Conservation (phyloP, 2,797 vertebrate species). For the Pteronotus mesoamericanus region DNA sequence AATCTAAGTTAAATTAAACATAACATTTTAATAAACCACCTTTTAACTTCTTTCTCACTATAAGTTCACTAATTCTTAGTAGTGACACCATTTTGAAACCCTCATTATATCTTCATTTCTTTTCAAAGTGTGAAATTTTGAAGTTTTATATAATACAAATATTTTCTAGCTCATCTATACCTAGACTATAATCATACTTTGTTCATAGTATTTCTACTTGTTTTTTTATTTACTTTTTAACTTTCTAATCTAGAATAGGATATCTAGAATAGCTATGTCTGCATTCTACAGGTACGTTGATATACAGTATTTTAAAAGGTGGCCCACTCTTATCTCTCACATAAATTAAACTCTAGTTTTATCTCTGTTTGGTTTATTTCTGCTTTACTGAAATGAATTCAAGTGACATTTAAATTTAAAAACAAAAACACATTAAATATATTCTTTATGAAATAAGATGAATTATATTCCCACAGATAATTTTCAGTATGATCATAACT, state of each 20-base stretch:
- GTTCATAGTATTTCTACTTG: background rate
- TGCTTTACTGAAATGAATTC: background rate
- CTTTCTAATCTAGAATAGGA: background rate
- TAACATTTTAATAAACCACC: background rate
- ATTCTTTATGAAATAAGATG: background rate
- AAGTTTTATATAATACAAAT: background rate
- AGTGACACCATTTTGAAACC: background rate
- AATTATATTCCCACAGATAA: background rate
- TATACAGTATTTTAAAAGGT: background rate
- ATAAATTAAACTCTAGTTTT: background rate
- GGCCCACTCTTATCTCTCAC: background rate
- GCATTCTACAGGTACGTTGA: background rate
- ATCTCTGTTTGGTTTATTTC: background rate
- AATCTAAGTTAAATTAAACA: background rate
- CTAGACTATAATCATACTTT: background rate
- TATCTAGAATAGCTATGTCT: background rate
- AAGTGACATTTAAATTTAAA: background rate
- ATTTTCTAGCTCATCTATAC: background rate
- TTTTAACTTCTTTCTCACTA: background rate
- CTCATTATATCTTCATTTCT: background rate
- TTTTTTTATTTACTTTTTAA: background rate
- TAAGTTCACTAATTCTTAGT: background rate
- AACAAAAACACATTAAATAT: background rate
- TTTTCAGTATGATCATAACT: background rate
- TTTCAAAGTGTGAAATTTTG: background rate